These are phyloP conservation scores for Eupsittula cactorum DNA, from an alignment of 2,113 vertebrate genomes.

Conservation along the genomic window DNA sequence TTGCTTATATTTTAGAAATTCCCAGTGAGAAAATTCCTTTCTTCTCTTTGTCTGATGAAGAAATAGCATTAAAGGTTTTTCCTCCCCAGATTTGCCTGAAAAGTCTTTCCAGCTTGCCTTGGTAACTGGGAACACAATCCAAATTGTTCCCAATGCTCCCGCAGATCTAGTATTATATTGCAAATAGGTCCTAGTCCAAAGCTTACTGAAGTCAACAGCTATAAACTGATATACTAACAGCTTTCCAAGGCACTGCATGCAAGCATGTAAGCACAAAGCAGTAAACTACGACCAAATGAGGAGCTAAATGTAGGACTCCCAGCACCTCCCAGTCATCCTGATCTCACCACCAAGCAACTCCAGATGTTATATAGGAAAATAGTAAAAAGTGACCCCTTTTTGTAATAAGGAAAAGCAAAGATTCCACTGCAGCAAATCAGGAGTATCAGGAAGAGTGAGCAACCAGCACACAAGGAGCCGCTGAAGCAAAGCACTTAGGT, in stretches of 20 bases:
- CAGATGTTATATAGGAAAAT: neutral
- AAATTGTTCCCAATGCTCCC: neutral
- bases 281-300: neutral
- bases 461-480: accelerated
- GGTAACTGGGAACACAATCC: neutral
- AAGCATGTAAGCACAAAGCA: neutral
- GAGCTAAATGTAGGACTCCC: neutral
- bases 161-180: neutral
- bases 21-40: neutral
- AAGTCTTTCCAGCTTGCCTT: constrained; percentile 19
- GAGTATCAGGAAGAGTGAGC: neutral
- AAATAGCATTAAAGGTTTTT: neutral
- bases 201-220: neutral
- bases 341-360: neutral
- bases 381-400: neutral
- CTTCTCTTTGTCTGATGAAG: neutral
- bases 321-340: neutral
- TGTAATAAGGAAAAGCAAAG: neutral
- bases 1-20: neutral
- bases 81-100: neutral
- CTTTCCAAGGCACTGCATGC: neutral
- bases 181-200: neutral
- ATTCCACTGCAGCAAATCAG: neutral
- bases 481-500: accelerated
- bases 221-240: neutral